Conservation (phyloP, 37 sponge, comb jelly and placozoan species). For the Ephydatia muelleri region DNA sequence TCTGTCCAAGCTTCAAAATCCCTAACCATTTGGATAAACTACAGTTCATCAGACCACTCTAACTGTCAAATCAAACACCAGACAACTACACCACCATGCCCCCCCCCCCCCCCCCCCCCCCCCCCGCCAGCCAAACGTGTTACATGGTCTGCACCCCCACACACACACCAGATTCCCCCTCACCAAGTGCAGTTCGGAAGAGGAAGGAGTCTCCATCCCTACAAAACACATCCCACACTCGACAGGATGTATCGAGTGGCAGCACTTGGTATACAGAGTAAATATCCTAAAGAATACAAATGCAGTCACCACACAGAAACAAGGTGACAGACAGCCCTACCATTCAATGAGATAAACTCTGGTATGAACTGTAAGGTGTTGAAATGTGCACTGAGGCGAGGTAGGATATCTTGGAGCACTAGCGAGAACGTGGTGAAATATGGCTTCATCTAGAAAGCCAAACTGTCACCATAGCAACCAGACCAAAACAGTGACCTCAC, state of each 20-base stretch:
- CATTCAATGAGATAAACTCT: slow-evolving; percentile 91
- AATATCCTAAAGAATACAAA: slow-evolving; percentile 72
- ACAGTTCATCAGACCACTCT: too few relatives aligned
- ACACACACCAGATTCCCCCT: slow-evolving; percentile 4
- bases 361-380: slow-evolving; percentile 61
- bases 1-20: slow-evolving; percentile 80
- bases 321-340: slow-evolving; percentile 41
- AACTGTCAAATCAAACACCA: background rate
- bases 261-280: slow-evolving; percentile 89
- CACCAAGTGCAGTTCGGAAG: slow-evolving; percentile 94
- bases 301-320: background rate
- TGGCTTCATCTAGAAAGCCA: slow-evolving; percentile 68
- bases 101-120: background rate
- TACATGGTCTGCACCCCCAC: background rate
- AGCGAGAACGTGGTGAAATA: slow-evolving; percentile 76
- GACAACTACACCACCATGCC: background rate
- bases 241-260: slow-evolving; percentile 91
- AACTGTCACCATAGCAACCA: background rate
- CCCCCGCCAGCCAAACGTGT: too few relatives aligned
- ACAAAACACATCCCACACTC: slow-evolving; percentile 97
- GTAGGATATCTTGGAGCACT: slow-evolving; percentile 70
- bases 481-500: slow-evolving; percentile 12
- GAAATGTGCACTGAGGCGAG: slow-evolving; percentile 76
- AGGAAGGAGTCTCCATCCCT: slow-evolving; percentile 97
- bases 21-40: too few relatives aligned